Evolutionary conservation across 2,113 vertebrate genomes (phyloP).

Genomic region (Erpornis zantholeuca): DNA sequence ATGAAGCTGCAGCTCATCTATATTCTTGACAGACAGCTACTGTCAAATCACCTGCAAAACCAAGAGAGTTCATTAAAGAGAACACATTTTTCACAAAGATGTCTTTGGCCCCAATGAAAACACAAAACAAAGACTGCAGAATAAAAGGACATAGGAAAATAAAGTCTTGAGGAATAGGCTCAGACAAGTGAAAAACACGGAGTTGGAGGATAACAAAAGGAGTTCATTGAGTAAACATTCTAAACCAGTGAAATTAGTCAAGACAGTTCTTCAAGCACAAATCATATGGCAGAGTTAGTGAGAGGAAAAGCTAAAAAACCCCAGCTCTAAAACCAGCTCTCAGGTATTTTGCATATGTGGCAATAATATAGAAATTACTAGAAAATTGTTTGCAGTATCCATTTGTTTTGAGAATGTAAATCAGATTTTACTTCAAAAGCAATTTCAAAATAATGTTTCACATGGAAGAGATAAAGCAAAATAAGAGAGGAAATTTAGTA

Average conservation of each 20-base stretch:
- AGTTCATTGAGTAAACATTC: neutral
- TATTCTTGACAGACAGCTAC: neutral
- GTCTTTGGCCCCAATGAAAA: neutral
- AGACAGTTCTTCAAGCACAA: neutral
- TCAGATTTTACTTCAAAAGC: slow-evolving; percentile 2
- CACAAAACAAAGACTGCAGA: neutral
- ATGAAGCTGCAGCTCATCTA: neutral
- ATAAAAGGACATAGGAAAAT: neutral
- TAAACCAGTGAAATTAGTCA: neutral
- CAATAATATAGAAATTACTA: neutral
- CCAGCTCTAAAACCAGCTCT: neutral
- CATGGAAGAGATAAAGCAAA: neutral
- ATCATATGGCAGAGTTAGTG: neutral
- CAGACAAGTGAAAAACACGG: neutral
- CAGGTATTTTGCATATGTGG: neutral
- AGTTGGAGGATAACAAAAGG: neutral
- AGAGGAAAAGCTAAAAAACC: neutral
- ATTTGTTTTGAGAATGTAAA: neutral
- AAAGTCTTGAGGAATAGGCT: neutral
- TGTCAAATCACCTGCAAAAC: neutral
- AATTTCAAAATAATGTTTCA: neutral
- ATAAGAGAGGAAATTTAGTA: neutral
- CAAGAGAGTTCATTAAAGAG: neutral
- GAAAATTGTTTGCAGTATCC: neutral
- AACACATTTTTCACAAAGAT: neutral